Percentiles rank a stretch among this genome's conserved stretches.
These are phyloP conservation scores for Sebastes steindachneri DNA, from an alignment of 2,797 vertebrate species.

Conservation along the genomic window DNA sequence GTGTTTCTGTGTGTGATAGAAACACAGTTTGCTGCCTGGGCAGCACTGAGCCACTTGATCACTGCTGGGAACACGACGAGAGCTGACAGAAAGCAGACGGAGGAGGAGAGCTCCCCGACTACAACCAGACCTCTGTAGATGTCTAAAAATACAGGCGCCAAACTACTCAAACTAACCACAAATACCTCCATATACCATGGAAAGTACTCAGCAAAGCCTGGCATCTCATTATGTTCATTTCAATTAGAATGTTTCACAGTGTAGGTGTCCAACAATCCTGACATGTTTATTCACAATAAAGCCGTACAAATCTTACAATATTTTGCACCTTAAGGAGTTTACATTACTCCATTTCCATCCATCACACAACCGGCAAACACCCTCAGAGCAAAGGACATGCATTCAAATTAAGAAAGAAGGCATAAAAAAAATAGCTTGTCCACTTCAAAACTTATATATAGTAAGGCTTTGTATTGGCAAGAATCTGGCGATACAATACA, in stretches of 20 bases:
- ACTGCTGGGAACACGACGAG: slow-evolving; percentile 36
- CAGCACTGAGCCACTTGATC: slow-evolving; percentile 36
- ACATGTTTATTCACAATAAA: background rate
- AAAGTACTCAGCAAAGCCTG: background rate
- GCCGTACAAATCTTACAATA: background rate
- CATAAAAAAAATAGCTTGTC: background rate
- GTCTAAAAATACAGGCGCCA: slow-evolving; percentile 63
- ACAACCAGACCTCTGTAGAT: slow-evolving; percentile 33
- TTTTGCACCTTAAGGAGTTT: background rate
- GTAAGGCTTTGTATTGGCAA: too few species aligned
- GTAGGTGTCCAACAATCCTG: background rate
- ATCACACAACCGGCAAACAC: background rate
- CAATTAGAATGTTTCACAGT: background rate
- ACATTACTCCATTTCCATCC: background rate
- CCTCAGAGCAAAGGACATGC: background rate
- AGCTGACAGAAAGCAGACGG: slow-evolving; percentile 68
- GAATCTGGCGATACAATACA: too few species aligned
- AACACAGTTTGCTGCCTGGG: background rate
- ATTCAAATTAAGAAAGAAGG: background rate
- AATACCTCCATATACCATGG: background rate
- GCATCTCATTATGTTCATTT: background rate
- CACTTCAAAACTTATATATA: background rate
- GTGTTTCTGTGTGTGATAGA: slow-evolving; percentile 14
- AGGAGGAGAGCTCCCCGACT: slow-evolving; percentile 29
- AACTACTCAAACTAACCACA: slow-evolving; percentile 1